Evolutionary conservation across 1,140 invertebrate species (phyloP).

Genomic region (Scaptomyza pallida): DNA sequence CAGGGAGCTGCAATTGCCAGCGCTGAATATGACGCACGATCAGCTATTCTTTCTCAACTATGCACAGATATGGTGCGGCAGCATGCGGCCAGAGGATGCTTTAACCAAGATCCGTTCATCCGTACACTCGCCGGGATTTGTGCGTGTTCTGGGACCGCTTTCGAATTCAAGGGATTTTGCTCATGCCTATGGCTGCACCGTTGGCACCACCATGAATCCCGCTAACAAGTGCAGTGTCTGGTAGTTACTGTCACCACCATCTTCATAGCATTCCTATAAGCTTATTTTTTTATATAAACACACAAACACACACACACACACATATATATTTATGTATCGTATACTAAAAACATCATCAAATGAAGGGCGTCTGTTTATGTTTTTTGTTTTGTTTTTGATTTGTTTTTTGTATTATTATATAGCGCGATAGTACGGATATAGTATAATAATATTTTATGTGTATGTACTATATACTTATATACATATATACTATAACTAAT

Average conservation of each 20-base stretch:
- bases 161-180: constrained; percentile 97
- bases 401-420: constrained; percentile 27
- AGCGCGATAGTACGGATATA: constrained; percentile 41
- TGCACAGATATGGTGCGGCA: constrained; percentile 97
- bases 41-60: constrained; percentile 96
- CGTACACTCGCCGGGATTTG: constrained; percentile 96
- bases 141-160: constrained; percentile 95
- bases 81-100: constrained; percentile 97
- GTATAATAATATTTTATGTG: constrained; percentile 39
- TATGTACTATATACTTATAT: constrained; percentile 31
- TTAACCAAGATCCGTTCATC: constrained; percentile 96
- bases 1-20: constrained; percentile 89
- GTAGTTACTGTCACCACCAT: constrained; percentile 85
- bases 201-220: constrained; percentile 95
- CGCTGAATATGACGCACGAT: constrained; percentile 92
- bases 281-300: constrained; percentile 34
- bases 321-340: constrained; percentile 21
- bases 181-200: constrained; percentile 90
- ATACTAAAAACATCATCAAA: constrained; percentile 25
- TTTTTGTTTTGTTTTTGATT: constrained; percentile 11
- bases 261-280: constrained; percentile 27
- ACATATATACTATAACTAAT: too few relatives aligned
- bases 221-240: constrained; percentile 95
- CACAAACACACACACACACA: constrained; percentile 18
- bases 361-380: constrained; percentile 28